Base-by-base conservation (phyloP, 92 coral and sea anemone species). In the Phenganax subtilis region DNA sequence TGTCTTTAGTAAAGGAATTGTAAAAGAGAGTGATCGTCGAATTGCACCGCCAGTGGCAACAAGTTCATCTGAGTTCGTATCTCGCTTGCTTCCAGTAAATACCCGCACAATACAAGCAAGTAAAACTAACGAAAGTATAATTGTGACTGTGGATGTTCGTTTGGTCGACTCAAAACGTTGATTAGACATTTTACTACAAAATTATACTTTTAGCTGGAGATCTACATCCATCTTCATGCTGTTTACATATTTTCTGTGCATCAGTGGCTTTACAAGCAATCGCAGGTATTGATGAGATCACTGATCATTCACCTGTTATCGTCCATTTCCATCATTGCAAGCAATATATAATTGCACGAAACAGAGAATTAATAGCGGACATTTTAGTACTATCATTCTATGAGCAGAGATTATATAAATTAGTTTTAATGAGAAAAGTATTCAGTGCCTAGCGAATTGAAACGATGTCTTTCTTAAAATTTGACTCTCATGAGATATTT, bases 41-140 rank as follows among this genome's bases (percentile, higher is more conserved):
- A 96, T 96, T 3, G 97, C 97, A 16, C 99, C 99, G 51, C 99
- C 99, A 31, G 99, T 96, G 52, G 97, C 92, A 20, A 96, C 74
- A 16, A 96, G 97, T 78, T 96, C 99, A 89, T 96, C 96, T 83
- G 90, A 92, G 87, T 92, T 90, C 60, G 93, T 96, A 78, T 91
- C 93, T 52, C 86, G 86, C 84, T 96, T 92, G 78, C 91, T 94
- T 71, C 96, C 91, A 68, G 96, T 96, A 61, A 97, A 93, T 80
- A 96, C 99, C 66, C 93, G 97, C 69, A 96, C 91, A 7, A 96
- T 97, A 17, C 94, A 96, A 60, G 92, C 90, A 57, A 96, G 91
- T 85, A 96, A 87, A 76, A 96, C 85, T 37, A 96, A 90, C 28
- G 99, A 92, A 71, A 96, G 85, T 64, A 96, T 89, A 78, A 93